Evolutionary conservation across 1,140 invertebrate genomes (phyloP), one percentile per base, ranked within the genome.

Genomic region (Hylaeus anthracinus): DNA sequence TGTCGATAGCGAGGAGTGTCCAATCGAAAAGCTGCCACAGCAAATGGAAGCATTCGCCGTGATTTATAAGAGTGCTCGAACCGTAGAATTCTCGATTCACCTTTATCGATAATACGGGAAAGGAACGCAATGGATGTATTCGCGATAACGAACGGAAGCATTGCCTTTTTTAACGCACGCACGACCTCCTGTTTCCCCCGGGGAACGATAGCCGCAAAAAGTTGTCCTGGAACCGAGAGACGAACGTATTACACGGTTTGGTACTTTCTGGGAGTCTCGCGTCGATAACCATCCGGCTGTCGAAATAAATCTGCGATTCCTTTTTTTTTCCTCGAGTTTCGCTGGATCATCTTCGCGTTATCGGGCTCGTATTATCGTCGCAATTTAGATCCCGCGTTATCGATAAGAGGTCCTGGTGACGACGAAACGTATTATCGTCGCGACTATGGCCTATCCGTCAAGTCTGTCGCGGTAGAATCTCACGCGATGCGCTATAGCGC

Each of bases 301-400:
- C 60, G n/a, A 63, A 82, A 77, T 78, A 78, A 85, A 74, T 82
- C 79, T 43, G 60, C 65, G 8, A 15, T 53, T 69, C 69, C 70
- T 76, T 56, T 76, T 51, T 10, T 37, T 64, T 51, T 39, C 48
- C 37, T 2, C 48, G 72, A 72, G 58, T 51, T 41, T 39, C 14
- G 37, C 15, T 3, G 37, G 58, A 82, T 51, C 48, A 66, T 69
- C 43, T 61, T n/a, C 39, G 12, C 37, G 6, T 9, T 26, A 37
- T 70, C 55, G 63, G 48, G n/a, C 43, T 10, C 58, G 53, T 65
- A 74, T 86, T 74, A 66, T 79, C 53, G 76, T 41, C 45, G 48
- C 65, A 72, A 70, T 86, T 86, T 79, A 72, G 80, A 83, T 86
- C 45, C n/a, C 80, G 65, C 14, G n/a, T 61, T 48, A 43, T 45